Evolutionary conservation across 1,140 invertebrate genomes (phyloP).

Genomic region (Steinernema khuongi): DNA sequence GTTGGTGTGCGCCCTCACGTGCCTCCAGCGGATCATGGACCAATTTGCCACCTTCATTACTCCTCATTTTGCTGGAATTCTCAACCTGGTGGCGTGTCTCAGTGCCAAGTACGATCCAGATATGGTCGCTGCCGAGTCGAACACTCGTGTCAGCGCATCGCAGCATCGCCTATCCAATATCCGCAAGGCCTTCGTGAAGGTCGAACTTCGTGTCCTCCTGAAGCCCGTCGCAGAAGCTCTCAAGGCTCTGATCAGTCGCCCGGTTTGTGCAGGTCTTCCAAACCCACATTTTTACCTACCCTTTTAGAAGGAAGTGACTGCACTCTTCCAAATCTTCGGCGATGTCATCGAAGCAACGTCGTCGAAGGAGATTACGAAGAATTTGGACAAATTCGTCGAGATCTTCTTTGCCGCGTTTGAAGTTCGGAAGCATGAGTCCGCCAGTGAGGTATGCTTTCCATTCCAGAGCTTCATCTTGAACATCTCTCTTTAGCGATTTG

Average conservation of each 20-base stretch:
- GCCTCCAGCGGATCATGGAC: conserved; percentile 35
- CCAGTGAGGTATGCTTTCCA: neutral
- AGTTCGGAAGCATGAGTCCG: neutral
- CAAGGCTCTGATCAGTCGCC: conserved; percentile 17
- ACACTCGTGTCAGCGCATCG: neutral
- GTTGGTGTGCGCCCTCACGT: conserved; percentile 33
- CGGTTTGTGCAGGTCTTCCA: conserved; percentile 12
- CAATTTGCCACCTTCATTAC: conserved; percentile 33
- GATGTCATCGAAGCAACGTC: neutral
- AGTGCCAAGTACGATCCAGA: conserved; percentile 18
- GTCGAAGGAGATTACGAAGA: neutral
- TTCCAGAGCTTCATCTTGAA: neutral
- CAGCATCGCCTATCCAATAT: conserved; percentile 21
- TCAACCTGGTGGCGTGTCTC: conserved; percentile 19
- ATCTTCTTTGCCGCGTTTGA: conserved; percentile 7
- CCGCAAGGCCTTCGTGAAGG: conserved; percentile 19
- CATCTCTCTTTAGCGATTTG: neutral
- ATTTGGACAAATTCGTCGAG: neutral
- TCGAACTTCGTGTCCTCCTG: conserved; percentile 29
- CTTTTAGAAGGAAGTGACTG: neutral
- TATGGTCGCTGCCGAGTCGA: neutral
- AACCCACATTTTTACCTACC: neutral
- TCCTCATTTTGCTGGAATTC: conserved; percentile 19
- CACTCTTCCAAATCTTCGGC: conserved; percentile 9
- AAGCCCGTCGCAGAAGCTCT: conserved; percentile 20